Evolutionary conservation across 2,797 vertebrate genomes (phyloP).

Genomic region (Spatula clypeata): DNA sequence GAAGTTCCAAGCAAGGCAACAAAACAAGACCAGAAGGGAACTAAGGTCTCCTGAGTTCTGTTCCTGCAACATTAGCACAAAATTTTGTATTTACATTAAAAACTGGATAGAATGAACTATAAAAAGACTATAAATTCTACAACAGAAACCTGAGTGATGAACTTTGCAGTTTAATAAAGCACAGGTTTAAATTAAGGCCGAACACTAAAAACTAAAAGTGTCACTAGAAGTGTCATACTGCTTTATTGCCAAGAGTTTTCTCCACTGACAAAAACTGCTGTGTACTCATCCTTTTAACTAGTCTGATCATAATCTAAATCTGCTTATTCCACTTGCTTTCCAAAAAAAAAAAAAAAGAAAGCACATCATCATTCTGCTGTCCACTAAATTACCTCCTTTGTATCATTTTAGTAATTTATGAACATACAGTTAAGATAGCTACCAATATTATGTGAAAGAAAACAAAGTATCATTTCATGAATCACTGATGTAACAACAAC

Average conservation of each 20-base stretch:
- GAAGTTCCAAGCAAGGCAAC: background rate
- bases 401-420: conserved; percentile 53
- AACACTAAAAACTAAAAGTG: background rate
- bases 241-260: background rate
- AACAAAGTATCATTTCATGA: conserved; percentile 22
- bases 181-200: background rate
- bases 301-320: background rate
- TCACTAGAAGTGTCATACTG: background rate
- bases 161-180: background rate
- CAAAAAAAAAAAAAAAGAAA: background rate
- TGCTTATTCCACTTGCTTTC: conserved; percentile 26
- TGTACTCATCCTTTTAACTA: background rate
- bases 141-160: background rate
- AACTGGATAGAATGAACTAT: background rate
- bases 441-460: conserved; percentile 49
- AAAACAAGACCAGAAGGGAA: background rate
- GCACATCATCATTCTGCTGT: background rate
- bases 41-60: background rate
- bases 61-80: background rate
- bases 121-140: background rate
- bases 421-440: conserved; percentile 33
- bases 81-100: background rate
- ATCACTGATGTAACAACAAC: conserved; percentile 28
- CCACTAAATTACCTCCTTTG: conserved; percentile 25
- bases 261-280: background rate